phyloP scores from a whole-genome alignment of 1,140 invertebrate genomes.

The Vanessa atalanta region DNA sequence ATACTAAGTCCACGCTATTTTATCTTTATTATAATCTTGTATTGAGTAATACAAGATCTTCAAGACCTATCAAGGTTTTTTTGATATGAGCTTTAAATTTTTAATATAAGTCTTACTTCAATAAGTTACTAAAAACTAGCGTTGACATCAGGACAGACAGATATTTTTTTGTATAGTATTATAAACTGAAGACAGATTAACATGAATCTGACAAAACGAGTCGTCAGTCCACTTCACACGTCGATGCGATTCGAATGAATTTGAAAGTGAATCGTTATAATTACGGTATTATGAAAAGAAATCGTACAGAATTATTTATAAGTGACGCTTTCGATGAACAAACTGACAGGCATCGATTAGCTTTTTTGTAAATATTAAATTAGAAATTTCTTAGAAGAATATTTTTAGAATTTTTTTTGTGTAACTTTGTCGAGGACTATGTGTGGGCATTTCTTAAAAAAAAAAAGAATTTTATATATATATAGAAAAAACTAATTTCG shows the following conservation, averaged over 20 bases:
- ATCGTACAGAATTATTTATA: constrained; percentile 20
- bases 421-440: background rate
- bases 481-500: no score
- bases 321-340: constrained; percentile 9
- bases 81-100: no score
- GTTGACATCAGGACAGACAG: no score
- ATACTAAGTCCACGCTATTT: no score
- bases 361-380: background rate
- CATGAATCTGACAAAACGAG: background rate
- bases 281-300: constrained; percentile 23
- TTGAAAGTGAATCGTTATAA: constrained; percentile 26
- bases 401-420: background rate
- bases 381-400: background rate
- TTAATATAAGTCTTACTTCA: no score
- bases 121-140: no score
- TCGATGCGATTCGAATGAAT: constrained; percentile 21
- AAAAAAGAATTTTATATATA: no score
- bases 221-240: constrained; percentile 12
- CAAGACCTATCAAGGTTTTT: no score
- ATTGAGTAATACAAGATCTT: no score
- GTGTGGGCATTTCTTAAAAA: no score
- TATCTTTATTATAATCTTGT: no score
- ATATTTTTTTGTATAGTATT: no score
- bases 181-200: background rate
- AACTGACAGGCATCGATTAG: constrained; percentile 15